phyloP scores from a whole-genome alignment of 2,888 invertebrate species.

The Brachypterus glaber region DNA sequence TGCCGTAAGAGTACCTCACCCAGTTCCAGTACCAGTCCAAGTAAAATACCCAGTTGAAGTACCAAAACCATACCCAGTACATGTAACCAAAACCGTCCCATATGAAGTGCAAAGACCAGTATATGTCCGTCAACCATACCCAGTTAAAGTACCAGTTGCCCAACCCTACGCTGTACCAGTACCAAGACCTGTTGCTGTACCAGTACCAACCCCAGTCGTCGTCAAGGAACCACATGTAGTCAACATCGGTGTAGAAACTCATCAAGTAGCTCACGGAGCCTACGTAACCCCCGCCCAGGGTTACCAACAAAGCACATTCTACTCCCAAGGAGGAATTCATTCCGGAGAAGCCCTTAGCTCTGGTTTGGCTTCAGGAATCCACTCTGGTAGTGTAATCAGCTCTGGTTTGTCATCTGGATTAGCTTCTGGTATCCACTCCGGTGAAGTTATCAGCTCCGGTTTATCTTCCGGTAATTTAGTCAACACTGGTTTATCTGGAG shows the following conservation, averaged over 20 bases:
- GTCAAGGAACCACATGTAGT: constrained; percentile 19
- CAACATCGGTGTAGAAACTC: constrained; percentile 23
- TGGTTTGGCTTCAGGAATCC: constrained; percentile 1
- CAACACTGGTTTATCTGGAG: constrained; percentile 2
- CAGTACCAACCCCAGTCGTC: constrained; percentile 23
- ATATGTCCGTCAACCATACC: constrained; percentile 21
- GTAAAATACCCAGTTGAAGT: constrained; percentile 25
- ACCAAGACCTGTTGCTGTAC: constrained; percentile 26
- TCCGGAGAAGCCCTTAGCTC: too few relatives aligned
- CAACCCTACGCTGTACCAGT: constrained; percentile 25
- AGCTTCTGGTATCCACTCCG: constrained; percentile 6
- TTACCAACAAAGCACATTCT: constrained; percentile 13
- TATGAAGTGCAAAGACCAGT: constrained; percentile 28
- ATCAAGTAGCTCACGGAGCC: constrained; percentile 25
- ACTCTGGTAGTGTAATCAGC: constrained; percentile 4
- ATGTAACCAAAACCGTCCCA: constrained; percentile 22
- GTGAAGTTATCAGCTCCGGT: not conserved
- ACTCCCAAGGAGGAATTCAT: too few relatives aligned
- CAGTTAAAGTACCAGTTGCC: constrained; percentile 25
- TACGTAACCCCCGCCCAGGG: constrained; percentile 25
- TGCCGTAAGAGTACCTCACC: constrained; percentile 25
- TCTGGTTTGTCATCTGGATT: not conserved
- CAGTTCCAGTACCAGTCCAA: constrained; percentile 23
- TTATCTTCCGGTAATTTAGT: constrained; percentile 1
- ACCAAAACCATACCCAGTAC: constrained; percentile 27